Base-by-base conservation (phyloP, 2,888 invertebrate genomes). In the Drosophila nr. perissopoda region DNA sequence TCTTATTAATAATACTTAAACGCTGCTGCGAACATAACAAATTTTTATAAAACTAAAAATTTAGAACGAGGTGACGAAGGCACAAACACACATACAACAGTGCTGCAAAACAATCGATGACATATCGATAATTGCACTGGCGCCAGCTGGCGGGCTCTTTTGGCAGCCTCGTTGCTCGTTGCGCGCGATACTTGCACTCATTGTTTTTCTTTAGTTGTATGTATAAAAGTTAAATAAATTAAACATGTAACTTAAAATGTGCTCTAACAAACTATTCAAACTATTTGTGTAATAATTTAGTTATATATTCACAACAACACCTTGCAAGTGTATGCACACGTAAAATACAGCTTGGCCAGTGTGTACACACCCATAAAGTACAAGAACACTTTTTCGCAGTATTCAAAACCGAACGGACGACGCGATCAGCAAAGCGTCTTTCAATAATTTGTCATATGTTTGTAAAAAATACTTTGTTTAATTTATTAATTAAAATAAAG, bases 351-450 rank as follows among this genome's bases (percentile, higher is more conserved):
- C 6, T 18, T n/a, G 29, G 10, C 10, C 45, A 76, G 76, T 78
- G 78, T 80, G 42, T 76, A 49, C 80, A 48, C 40, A 62, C n/a
- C 13, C 2, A 0, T 13, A 3, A 11, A 53, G 48, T 49, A 2
- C 1, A 62, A 59, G 40, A 68, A 64, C 29, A 51, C 25, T 33
- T 69, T 74, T 76, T 65, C 66, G 69, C 83, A 64, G 68, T 66
- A 70, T 73, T 80, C 61, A 71, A 80, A 80, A 73, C 56, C 25
- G 76, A 80, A 80, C 80, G 80, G 80, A 67, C 70, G 67, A 73
- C 67, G 76, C 82, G 59, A 66, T 40, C 63, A 42, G 38, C 36
- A 34, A 51, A 58, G 78, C 65, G 52, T 42, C 69, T 63, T 59
- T 52, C 52, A 38, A 65, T 49, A 45, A 36, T 34, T 74, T 69